phyloP scores from a whole-genome alignment of 2,797 vertebrate genomes.

The Phalloptychus januarius region DNA sequence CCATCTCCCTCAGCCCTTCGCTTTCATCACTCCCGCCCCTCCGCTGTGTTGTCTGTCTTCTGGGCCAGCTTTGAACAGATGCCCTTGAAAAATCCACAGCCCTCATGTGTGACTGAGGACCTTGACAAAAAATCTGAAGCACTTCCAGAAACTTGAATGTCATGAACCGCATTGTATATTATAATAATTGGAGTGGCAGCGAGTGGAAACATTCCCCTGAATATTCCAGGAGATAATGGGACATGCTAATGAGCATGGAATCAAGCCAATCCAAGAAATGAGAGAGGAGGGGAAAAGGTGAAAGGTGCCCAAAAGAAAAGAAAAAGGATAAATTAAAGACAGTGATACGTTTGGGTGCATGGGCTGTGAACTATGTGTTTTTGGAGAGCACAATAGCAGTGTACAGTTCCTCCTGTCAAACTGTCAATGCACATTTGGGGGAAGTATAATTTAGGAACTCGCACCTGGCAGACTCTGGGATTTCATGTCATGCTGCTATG shows the following conservation, averaged over 20 bases:
- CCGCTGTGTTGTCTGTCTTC: slow-evolving; percentile 77
- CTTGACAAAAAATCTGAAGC: slow-evolving; percentile 83
- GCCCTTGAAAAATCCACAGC: slow-evolving; percentile 85
- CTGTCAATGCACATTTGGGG: slow-evolving; percentile 64
- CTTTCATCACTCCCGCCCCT: slow-evolving; percentile 31
- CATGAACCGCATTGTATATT: slow-evolving; percentile 82
- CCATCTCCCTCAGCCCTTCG: slow-evolving; percentile 17
- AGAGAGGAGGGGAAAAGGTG: slow-evolving; percentile 46
- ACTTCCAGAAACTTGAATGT: slow-evolving; percentile 84
- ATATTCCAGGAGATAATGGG: slow-evolving; percentile 82
- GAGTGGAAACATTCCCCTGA: slow-evolving; percentile 80
- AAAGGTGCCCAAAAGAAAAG: slow-evolving; percentile 43
- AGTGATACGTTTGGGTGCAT: slow-evolving; percentile 14
- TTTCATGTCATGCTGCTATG: slow-evolving; percentile 64
- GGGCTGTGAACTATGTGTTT: slow-evolving; percentile 44
- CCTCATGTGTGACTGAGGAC: slow-evolving; percentile 80
- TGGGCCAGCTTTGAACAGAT: slow-evolving; percentile 88
- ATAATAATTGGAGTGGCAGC: slow-evolving; percentile 82
- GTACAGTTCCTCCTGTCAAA: slow-evolving; percentile 70
- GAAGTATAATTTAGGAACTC: slow-evolving; percentile 73
- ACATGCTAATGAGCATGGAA: slow-evolving; percentile 85
- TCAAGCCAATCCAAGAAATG: slow-evolving; percentile 78
- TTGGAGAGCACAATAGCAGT: slow-evolving; percentile 39
- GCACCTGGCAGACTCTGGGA: slow-evolving; percentile 67
- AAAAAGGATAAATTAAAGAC: slow-evolving; percentile 20